Conservation (phyloP, 2,888 invertebrate genomes). For the Coleophora deauratella region DNA sequence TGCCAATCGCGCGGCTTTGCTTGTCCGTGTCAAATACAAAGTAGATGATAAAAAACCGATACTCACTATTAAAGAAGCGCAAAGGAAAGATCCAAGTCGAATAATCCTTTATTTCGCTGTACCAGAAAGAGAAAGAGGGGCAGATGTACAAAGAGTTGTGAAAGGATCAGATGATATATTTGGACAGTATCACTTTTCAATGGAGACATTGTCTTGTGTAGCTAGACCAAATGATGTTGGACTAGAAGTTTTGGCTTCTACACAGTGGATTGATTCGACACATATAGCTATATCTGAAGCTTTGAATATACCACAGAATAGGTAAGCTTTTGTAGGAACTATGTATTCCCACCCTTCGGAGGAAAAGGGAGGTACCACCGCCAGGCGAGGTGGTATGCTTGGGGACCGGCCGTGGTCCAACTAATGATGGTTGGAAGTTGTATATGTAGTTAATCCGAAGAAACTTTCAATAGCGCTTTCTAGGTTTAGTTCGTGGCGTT, state of each 20-base stretch:
- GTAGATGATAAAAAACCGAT: slow-evolving; percentile 26
- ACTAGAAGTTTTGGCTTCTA: slow-evolving; percentile 72
- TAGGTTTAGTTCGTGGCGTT: too few relatives aligned
- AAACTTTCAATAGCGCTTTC: too few relatives aligned
- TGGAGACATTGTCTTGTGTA: slow-evolving; percentile 78
- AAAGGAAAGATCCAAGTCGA: slow-evolving; percentile 12
- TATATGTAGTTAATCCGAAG: too few relatives aligned
- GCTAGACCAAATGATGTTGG: slow-evolving; percentile 79
- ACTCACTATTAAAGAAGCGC: slow-evolving; percentile 15
- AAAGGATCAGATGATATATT: slow-evolving; percentile 72
- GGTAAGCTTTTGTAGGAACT: slow-evolving; percentile 37
- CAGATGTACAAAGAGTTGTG: slow-evolving; percentile 58
- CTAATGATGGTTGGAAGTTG: too few relatives aligned
- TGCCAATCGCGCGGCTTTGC: slow-evolving; percentile 61
- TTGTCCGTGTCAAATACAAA: slow-evolving; percentile 61
- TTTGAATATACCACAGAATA: slow-evolving; percentile 71
- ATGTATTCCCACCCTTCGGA: too few relatives aligned
- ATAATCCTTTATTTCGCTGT: slow-evolving; percentile 27
- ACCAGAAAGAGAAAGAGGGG: slow-evolving; percentile 42
- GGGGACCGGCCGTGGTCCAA: too few relatives aligned
- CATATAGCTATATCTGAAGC: slow-evolving; percentile 68
- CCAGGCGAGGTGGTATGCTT: too few relatives aligned
- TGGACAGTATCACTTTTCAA: slow-evolving; percentile 79
- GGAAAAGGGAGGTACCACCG: too few relatives aligned
- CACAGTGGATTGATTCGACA: slow-evolving; percentile 73